phyloP scores from a whole-genome alignment of 2,888 invertebrate species.

The Campoletis raptor region DNA sequence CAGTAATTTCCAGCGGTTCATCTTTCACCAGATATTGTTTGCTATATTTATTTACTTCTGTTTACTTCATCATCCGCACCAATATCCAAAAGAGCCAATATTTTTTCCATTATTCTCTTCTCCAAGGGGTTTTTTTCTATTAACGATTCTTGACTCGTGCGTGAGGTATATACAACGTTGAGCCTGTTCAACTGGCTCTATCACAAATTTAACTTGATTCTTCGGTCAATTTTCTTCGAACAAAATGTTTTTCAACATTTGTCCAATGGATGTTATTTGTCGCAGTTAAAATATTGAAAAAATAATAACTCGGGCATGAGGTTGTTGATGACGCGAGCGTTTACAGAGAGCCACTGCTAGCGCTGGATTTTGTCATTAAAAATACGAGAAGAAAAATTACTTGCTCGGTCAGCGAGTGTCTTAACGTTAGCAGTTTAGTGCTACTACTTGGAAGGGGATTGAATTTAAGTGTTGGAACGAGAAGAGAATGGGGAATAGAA shows the following conservation, averaged over 20 bases:
- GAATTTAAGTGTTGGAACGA: constrained; percentile 59
- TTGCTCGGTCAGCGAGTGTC: constrained; percentile 42
- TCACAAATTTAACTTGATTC: too few species aligned
- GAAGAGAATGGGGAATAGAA: constrained; percentile 26
- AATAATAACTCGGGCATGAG: not conserved
- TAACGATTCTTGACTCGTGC: not conserved
- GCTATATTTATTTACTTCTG: constrained; percentile 38
- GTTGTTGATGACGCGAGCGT: not conserved
- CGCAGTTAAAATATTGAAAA: not conserved
- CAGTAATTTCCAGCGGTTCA: constrained; percentile 62
- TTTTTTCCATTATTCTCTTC: not conserved
- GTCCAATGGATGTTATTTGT: not conserved
- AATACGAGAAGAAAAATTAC: constrained; percentile 43
- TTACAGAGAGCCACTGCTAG: not conserved
- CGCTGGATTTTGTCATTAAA: constrained; percentile 40
- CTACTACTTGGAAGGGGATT: constrained; percentile 49
- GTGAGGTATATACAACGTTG: too few species aligned
- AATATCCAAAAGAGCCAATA: not conserved
- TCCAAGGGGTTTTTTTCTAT: not conserved
- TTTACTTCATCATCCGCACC: constrained; percentile 17
- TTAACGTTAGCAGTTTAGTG: constrained; percentile 62
- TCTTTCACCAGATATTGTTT: constrained; percentile 27
- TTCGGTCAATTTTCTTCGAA: too few species aligned
- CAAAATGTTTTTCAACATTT: too few species aligned
- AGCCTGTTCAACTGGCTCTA: too few species aligned